A percentile compares a stretch with the other conserved stretches of the same genome.
Evolutionary conservation across 2,797 vertebrate genomes (phyloP).

Genomic region (Adelosebastes latens): DNA sequence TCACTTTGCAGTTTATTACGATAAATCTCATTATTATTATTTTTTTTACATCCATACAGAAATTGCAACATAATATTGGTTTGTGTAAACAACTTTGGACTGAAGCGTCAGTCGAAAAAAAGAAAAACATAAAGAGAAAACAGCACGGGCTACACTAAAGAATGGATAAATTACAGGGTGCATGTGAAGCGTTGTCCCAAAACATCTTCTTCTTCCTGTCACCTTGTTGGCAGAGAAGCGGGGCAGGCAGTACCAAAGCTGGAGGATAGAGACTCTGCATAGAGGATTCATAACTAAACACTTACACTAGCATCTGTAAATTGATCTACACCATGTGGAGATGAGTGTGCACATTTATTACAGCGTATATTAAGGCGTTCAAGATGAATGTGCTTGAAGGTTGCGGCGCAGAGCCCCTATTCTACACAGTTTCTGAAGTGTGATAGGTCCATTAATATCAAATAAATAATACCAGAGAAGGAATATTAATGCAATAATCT

Average conservation of each 20-base stretch:
- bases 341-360: constrained; percentile 42
- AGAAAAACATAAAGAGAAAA: constrained; percentile 61
- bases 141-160: constrained; percentile 65
- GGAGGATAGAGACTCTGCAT: constrained; percentile 62
- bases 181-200: constrained; percentile 51
- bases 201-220: constrained; percentile 52
- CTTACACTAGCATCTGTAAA: constrained; percentile 35
- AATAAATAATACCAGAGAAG: constrained; percentile 39
- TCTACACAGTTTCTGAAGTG: constrained; percentile 25
- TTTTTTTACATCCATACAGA: constrained; percentile 80
- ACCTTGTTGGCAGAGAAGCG: constrained; percentile 63
- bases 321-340: constrained; percentile 33
- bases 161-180: constrained; percentile 72
- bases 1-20: constrained; percentile 84
- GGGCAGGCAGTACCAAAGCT: constrained; percentile 54
- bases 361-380: constrained; percentile 64
- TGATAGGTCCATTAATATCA: constrained; percentile 38
- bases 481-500: constrained; percentile 9
- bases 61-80: constrained; percentile 71
- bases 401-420: constrained; percentile 55
- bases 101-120: constrained; percentile 63
- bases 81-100: constrained; percentile 79
- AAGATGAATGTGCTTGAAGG: constrained; percentile 53
- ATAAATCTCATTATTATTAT: constrained; percentile 70
- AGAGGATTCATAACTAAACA: constrained; percentile 43